Percentiles rank a stretch among this genome's conserved stretches.
Conservation (phyloP, 2,797 vertebrate species). For the Neosilurus hyrtlii region DNA sequence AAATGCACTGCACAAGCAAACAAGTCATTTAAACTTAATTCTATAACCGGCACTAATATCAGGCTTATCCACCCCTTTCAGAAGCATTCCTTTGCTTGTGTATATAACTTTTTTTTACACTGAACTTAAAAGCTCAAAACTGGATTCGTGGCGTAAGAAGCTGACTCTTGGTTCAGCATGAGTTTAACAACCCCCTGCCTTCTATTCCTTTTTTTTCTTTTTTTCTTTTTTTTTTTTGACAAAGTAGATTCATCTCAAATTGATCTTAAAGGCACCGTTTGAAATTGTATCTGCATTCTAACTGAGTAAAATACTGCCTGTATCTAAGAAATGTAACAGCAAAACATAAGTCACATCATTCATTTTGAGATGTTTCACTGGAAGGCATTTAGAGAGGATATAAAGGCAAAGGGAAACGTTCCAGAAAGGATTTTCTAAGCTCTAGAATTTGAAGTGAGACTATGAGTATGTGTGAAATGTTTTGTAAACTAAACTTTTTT, state of each 20-base stretch:
- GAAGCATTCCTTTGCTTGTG: conserved; percentile 47
- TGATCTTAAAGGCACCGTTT: background rate
- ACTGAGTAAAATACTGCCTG: background rate
- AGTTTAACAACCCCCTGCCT: background rate
- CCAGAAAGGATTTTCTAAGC: conserved; percentile 36
- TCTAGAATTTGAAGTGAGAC: conserved; percentile 28
- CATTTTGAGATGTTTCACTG: background rate
- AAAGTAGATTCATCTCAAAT: conserved; percentile 2
- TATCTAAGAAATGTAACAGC: conserved; percentile 1
- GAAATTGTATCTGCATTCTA: background rate
- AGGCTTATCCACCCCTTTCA: conserved; percentile 37
- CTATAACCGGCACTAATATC: conserved; percentile 10
- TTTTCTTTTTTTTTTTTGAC: background rate
- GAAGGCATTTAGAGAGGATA: conserved; percentile 19
- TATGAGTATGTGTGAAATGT: conserved; percentile 27
- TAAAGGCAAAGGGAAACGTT: conserved; percentile 27
- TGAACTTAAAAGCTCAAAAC: conserved; percentile 14
- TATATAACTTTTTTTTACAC: background rate
- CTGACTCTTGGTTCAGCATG: background rate
- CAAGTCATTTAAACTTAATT: conserved; percentile 5
- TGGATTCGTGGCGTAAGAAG: background rate
- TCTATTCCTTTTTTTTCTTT: no score
- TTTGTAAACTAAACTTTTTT: conserved; percentile 53
- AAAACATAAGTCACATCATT: conserved; percentile 10
- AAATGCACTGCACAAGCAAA: conserved; percentile 12